Percentiles rank a stretch among this genome's conserved stretches.
Conservation (phyloP, 2,888 invertebrate species). For the Hemaris fuciformis region DNA sequence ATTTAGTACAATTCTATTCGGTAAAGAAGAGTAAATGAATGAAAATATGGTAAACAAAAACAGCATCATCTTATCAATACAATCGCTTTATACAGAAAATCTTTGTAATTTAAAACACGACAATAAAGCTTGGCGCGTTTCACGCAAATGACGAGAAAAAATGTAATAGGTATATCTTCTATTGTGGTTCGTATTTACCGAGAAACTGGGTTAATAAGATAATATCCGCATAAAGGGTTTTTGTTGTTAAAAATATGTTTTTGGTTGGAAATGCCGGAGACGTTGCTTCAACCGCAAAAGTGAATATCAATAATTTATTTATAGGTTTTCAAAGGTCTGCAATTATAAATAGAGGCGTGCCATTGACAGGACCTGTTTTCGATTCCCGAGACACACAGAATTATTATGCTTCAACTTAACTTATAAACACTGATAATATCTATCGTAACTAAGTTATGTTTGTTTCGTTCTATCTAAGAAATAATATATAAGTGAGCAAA, state of each 20-base stretch:
- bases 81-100: neutral
- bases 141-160: neutral
- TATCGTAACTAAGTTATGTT: too few relatives aligned
- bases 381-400: too few relatives aligned
- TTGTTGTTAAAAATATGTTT: neutral
- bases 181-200: neutral
- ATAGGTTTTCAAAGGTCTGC: too few relatives aligned
- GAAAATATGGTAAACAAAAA: neutral
- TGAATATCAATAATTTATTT: too few relatives aligned
- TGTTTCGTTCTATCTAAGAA: too few relatives aligned
- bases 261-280: neutral
- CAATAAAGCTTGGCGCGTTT: neutral
- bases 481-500: too few relatives aligned
- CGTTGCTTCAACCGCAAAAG: neutral
- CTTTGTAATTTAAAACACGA: neutral
- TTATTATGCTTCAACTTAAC: too few relatives aligned
- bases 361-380: too few relatives aligned
- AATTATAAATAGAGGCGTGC: too few relatives aligned
- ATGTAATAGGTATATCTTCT: neutral
- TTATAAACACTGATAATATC: too few relatives aligned
- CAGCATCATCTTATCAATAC: neutral
- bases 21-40: too few relatives aligned
- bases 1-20: too few relatives aligned
- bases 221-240: neutral
- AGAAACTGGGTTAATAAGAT: neutral